These are phyloP conservation scores for Platichthys flesus DNA, from an alignment of 2,113 vertebrate species.

Conservation along the genomic window DNA sequence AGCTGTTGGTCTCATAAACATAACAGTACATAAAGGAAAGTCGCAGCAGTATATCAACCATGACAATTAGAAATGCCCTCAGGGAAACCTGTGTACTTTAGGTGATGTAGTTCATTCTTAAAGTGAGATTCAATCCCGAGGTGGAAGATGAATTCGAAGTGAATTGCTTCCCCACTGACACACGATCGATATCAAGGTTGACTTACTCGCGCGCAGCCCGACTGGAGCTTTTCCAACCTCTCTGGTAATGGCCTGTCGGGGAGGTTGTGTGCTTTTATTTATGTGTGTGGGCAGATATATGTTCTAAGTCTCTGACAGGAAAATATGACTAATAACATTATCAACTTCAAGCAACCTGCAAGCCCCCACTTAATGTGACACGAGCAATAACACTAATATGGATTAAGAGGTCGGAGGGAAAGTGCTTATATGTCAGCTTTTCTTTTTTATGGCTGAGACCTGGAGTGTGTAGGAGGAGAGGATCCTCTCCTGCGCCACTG, in stretches of 20 bases:
- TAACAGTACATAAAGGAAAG: not conserved
- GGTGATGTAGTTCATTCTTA: not conserved
- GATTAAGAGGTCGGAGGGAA: conserved; percentile 28
- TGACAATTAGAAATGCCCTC: too few relatives aligned
- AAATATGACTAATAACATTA: not conserved
- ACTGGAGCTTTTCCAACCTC: not conserved
- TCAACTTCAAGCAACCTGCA: not conserved
- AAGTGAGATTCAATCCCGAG: conserved; percentile 5
- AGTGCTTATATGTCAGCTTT: conserved; percentile 21
- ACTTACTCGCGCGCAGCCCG: not conserved
- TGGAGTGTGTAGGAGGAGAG: not conserved
- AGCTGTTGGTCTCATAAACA: not conserved
- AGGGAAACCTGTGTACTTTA: not conserved
- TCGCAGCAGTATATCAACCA: not conserved
- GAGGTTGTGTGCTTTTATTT: conserved; percentile 16
- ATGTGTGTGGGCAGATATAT: not conserved
- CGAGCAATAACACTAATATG: not conserved
- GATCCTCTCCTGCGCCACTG: not conserved
- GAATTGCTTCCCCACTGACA: conserved; percentile 8
- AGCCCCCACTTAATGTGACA: not conserved
- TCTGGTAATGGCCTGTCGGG: conserved; percentile 17
- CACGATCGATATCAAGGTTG: not conserved
- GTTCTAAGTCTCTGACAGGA: conserved; percentile 5
- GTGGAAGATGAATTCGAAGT: conserved; percentile 27
- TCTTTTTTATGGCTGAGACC: conserved; percentile 5